Base-by-base conservation (phyloP, 1,140 invertebrate species). In the Magallana angulata region DNA sequence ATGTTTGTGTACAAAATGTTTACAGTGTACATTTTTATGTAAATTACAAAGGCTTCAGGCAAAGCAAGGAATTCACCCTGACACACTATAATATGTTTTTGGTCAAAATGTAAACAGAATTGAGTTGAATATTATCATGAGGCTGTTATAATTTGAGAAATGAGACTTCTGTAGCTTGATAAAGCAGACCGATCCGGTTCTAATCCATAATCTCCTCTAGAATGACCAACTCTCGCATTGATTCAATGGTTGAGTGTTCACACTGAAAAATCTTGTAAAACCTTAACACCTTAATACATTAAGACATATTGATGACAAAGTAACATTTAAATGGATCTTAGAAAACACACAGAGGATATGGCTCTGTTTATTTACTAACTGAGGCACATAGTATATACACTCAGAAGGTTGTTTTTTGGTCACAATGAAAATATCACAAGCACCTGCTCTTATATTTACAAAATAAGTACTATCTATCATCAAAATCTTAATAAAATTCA, bases 241-340 rank as follows among this genome's bases (percentile, higher is more conserved):
- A 48, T 48, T 48, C 36, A 48, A 48, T 30, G 68, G 11, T 76
- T 30, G 11, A 24, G 12, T 48, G 36, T 48, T 48, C 36, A 5
- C 36, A 48, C 36, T 48, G 36, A 7, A 30, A 76, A 76, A 76
- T 76, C 68, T 76, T 30, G 36, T 76, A 76, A 76, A 76, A 12
- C 11, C 24, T 5, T 12, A 76, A 76, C 18, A 18, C 64, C 68
- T 24, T 76, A 9, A 76, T 11, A 24, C 68, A 18, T 30, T 36
- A 8, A 30, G 24, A 30, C 24, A 76, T 76, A 30, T 36, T 36
- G 36, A 11, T 12, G 36, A 76, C 68, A 76, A 76, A 76, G 68
- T 76, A 76, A 76, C 68, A 76, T 76, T 76, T 76, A 36, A 76
- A 76, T 76, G 68, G 68, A 76, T 36, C 18, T 76, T 76, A 76